phyloP scores from a whole-genome alignment of 2,113 vertebrate genomes.

The Setophaga kirtlandii region DNA sequence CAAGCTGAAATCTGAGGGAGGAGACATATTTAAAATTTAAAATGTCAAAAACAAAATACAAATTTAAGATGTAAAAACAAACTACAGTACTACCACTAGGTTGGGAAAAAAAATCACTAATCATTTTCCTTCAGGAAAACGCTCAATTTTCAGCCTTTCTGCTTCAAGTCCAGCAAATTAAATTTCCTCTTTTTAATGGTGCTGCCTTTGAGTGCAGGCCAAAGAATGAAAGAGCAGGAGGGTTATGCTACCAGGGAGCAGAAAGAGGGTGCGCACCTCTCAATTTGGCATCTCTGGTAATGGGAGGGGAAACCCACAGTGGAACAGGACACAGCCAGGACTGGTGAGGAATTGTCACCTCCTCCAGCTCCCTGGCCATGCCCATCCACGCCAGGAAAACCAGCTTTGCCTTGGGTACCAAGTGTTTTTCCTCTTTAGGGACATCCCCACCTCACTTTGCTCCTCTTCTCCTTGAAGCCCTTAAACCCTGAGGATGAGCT shows the following conservation, averaged over 20 bases:
- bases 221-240: background rate
- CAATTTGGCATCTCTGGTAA: background rate
- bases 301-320: fast-evolving
- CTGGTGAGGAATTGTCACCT: background rate
- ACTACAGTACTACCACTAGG: background rate
- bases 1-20: background rate
- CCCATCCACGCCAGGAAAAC: fast-evolving
- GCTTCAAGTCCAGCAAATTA: background rate
- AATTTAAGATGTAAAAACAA: background rate
- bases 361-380: background rate
- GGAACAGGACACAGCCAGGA: background rate
- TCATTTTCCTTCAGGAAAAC: background rate
- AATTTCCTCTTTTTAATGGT: background rate
- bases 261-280: background rate
- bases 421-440: background rate
- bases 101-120: background rate
- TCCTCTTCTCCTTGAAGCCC: background rate
- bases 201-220: background rate
- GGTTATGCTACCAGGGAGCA: background rate
- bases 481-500: background rate
- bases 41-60: too few relatives aligned
- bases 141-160: background rate
- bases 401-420: background rate
- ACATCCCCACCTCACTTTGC: background rate
- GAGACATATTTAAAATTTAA: background rate